phyloP scores from a whole-genome alignment of 2,113 vertebrate species.

The Eublepharis macularius region DNA sequence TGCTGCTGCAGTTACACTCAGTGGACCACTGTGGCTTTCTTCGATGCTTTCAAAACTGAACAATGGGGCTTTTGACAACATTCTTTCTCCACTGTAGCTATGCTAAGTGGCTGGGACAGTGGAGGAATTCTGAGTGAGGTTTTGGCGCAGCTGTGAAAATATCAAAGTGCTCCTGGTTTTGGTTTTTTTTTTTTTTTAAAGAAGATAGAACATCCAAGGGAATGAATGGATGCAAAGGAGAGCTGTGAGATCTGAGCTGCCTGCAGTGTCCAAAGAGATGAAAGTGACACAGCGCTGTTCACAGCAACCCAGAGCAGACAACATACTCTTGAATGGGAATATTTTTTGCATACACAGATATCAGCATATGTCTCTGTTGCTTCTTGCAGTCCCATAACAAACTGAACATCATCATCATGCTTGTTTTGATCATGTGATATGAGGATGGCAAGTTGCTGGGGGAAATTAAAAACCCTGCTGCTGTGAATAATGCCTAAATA shows the following conservation, averaged over 20 bases:
- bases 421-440: constrained; percentile 23
- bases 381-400: constrained; percentile 8
- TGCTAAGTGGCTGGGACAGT: constrained; percentile 6
- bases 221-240: constrained; percentile 1
- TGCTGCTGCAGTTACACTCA: background rate
- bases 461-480: background rate
- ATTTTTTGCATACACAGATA: background rate
- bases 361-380: background rate
- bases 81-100: background rate
- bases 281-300: background rate
- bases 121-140: background rate
- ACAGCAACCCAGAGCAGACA: constrained; percentile 13
- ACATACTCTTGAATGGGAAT: constrained; percentile 3
- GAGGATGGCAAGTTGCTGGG: background rate
- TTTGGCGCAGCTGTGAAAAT: background rate
- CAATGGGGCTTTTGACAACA: rapidly evolving
- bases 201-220: constrained; percentile 9
- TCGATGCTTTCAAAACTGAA: background rate
- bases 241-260: constrained; percentile 26
- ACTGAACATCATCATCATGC: background rate
- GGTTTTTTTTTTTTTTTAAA: constrained; percentile 4
- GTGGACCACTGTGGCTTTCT: background rate
- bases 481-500: constrained; percentile 26
- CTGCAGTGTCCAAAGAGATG: constrained; percentile 21
- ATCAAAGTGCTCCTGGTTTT: background rate